phyloP scores from a whole-genome alignment of 2,113 vertebrate species.

The Mystacornis crossleyi region DNA sequence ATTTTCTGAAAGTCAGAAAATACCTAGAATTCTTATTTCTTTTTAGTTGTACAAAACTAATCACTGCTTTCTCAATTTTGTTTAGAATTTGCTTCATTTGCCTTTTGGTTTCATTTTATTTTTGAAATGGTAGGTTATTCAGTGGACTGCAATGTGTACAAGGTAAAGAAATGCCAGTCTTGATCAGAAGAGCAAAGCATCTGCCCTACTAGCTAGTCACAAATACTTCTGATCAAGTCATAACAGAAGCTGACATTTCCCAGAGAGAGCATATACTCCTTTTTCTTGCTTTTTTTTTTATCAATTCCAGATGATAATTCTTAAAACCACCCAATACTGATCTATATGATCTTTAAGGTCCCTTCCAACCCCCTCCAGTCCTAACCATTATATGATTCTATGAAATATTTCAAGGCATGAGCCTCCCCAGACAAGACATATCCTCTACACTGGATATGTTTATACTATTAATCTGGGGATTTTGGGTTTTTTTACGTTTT shows the following conservation, averaged over 20 bases:
- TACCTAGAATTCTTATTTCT: neutral
- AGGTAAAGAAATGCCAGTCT: neutral
- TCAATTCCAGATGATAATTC: neutral
- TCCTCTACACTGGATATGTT: neutral
- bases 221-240: neutral
- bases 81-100: neutral
- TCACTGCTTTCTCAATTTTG: neutral
- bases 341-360: neutral
- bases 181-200: neutral
- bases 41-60: neutral
- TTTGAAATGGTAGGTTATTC: neutral
- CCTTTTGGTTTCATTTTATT: fast-evolving
- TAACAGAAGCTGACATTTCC: neutral
- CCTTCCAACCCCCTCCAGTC: neutral
- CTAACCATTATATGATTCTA: too few relatives aligned
- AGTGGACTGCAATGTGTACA: neutral
- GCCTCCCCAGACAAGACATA: neutral
- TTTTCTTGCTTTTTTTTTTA: neutral
- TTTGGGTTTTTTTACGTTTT: neutral
- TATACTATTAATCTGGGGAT: neutral
- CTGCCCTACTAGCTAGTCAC: neutral
- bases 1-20: neutral
- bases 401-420: neutral
- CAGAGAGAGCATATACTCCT: neutral
- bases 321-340: neutral